Evolutionary conservation across 2,888 invertebrate species (phyloP), one percentile per base, ranked within the genome.

Genomic region (Melanargia galathea): DNA sequence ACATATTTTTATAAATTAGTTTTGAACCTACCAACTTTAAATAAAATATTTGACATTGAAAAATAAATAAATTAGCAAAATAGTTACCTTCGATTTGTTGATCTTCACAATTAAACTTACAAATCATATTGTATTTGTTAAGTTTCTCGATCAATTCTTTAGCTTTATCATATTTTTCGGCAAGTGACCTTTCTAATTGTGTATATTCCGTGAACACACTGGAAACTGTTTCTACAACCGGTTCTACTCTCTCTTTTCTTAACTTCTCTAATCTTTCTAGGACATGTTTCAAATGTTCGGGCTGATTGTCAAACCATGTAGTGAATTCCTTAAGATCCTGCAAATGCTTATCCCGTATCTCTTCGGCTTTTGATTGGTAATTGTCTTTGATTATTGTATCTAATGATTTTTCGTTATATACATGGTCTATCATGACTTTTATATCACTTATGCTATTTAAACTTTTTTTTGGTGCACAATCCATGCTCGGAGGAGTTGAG

Each of bases 271-370:
- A 66, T 45, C 75, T 72, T n/a, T 75, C 56, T 22, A 85, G 43
- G 24, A 81, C 69, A 60, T 84, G 73, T 59, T 72, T 69, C n/a
- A 84, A 70, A 72, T 82, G 80, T 30, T 65, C 45, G 1, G 82
- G 79, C 2, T 74, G 73, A 24, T 75, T 65, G 20, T 68, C 45
- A 3, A 79, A 66, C 63, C 63, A 70, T 16, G 64, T 16, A 13
- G 65, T 66, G 30, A 77, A 76, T 2, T 67, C 49, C 43, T 73
- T 52, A 24, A 79, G 57, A 24, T 72, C 54, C 2, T 66, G 18
- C 16, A 67, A 20, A 63, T 76, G 61, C 38, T 69, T 71, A 20
- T 75, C 63, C 3, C 69, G 68, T 20, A 75, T 35, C n/a, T 51
- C 18, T 10, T 62, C 20, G 0, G 73, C 75, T 24, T 64, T 40